Base-by-base conservation (phyloP, 2,797 vertebrate genomes). In the Champsocephalus gunnari region DNA sequence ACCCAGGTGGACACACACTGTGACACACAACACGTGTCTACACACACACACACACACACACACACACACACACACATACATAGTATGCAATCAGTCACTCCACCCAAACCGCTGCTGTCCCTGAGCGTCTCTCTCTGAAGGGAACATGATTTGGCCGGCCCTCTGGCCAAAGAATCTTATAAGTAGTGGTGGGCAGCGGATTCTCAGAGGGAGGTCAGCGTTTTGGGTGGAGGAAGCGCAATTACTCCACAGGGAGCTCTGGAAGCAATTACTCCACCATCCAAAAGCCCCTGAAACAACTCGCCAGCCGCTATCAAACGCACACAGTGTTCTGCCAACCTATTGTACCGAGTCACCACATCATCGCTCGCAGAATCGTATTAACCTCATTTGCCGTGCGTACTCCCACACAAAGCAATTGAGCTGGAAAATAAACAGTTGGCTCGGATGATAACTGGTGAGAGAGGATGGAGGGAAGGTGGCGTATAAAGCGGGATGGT, bases 221-320 rank as follows among this genome's bases (percentile, higher is more conserved):
- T 38, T 85, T 87, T 82, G 81, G 85, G 82, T 71, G 82, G 75
- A 82, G 87, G 88, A 84, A 80, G 83, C 28, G 68, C 90, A 91
- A 91, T 93, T 92, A 91, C 88, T 92, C 89, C 89, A 81, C n/a
- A 3, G 88, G 90, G 92, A 92, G 66, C 80, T 92, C 93, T 94
- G 93, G 92, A 93, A 94, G 87, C 91, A 90, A 94, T 94, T 94
- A 94, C 82, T 83, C 83, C 78, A 61, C 83, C 80, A 80, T 88
- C 66, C 85, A 90, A 92, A 92, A 82, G 87, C 87, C 85, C 88
- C 88, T 80, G 75, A 88, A 91, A 90, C 90, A 85, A 86, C 85
- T 82, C 84, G 85, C 75, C 75, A 61, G 77, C 80, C 51, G 44
- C 83, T 78, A 83, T 80, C 79, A 77, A 81, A 82, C 83, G 50